Evolutionary conservation across 2,888 invertebrate genomes (phyloP).

Genomic region (Orthonychiurus folsomi): DNA sequence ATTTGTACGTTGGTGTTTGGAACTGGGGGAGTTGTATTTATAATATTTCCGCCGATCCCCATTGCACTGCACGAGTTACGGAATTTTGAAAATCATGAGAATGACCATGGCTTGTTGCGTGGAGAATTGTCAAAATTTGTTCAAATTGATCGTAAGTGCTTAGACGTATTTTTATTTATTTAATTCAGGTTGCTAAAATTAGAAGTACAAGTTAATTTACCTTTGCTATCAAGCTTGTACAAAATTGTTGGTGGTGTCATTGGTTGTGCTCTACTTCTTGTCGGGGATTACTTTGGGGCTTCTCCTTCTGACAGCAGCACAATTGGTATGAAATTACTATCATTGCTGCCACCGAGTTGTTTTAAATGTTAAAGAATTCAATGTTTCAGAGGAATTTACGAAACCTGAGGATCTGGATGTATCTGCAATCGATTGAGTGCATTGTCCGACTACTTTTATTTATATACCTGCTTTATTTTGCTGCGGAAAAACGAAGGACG

Average conservation of each 20-base stretch:
- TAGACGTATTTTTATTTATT: too few relatives aligned
- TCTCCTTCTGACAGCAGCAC: conserved; percentile 4
- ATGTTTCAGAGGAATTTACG: not conserved
- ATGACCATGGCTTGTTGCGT: too few relatives aligned
- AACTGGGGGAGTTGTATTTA: not conserved
- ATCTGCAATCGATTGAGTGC: not conserved
- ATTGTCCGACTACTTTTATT: not conserved
- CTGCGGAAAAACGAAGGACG: not conserved
- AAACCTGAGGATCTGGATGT: not conserved
- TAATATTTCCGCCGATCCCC: not conserved
- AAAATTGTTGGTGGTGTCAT: not conserved
- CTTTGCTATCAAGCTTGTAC: too few relatives aligned
- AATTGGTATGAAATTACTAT: not conserved
- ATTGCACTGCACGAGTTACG: not conserved
- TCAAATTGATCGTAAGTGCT: too few relatives aligned
- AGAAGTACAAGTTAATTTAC: too few relatives aligned
- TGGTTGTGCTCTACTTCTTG: not conserved
- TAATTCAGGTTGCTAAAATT: too few relatives aligned
- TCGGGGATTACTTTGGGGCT: not conserved
- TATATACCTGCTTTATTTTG: not conserved
- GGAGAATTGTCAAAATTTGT: too few relatives aligned
- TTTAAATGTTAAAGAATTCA: too few relatives aligned
- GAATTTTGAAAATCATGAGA: conserved; percentile 3
- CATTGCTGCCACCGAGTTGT: too few relatives aligned
- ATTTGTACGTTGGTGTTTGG: not conserved